phyloP scores from a whole-genome alignment of 2,797 vertebrate species.

The Enteromius unitaeniatus region DNA sequence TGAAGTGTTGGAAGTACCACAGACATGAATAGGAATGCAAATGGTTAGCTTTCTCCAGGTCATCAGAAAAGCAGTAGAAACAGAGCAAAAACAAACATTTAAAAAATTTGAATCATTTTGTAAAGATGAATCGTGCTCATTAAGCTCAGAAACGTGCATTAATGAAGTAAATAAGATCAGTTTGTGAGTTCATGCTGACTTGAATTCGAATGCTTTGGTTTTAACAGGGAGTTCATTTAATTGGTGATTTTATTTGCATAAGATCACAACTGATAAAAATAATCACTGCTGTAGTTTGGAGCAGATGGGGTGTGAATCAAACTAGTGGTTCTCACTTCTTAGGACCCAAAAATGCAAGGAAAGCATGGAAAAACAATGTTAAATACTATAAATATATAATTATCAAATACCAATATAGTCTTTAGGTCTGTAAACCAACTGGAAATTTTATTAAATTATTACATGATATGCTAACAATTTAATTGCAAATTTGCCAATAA shows the following conservation, averaged over 20 bases:
- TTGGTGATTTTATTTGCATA: not conserved
- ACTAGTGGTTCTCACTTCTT: not conserved
- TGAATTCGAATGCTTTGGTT: not conserved
- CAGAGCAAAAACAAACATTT: not conserved
- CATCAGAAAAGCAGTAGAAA: not conserved
- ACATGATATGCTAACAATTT: not conserved
- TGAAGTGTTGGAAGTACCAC: not conserved
- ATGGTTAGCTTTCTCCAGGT: not conserved
- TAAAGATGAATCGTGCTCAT: not conserved
- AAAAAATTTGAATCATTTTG: not conserved
- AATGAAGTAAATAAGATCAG: not conserved
- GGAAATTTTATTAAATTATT: not conserved
- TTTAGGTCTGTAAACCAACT: not conserved
- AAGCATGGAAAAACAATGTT: not conserved
- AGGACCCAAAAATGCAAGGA: not conserved
- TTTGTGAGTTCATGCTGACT: not conserved
- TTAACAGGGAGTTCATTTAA: not conserved
- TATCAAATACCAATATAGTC: not conserved
- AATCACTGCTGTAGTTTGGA: not conserved
- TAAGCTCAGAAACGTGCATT: not conserved
- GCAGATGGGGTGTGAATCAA: not conserved
- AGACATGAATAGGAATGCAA: not conserved
- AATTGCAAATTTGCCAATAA: not conserved
- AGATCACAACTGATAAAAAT: constrained; percentile 1
- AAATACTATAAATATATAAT: not conserved